These are phyloP conservation scores for Datnioides undecimradiatus DNA, from an alignment of 2,113 vertebrate species.

Conservation along the genomic window DNA sequence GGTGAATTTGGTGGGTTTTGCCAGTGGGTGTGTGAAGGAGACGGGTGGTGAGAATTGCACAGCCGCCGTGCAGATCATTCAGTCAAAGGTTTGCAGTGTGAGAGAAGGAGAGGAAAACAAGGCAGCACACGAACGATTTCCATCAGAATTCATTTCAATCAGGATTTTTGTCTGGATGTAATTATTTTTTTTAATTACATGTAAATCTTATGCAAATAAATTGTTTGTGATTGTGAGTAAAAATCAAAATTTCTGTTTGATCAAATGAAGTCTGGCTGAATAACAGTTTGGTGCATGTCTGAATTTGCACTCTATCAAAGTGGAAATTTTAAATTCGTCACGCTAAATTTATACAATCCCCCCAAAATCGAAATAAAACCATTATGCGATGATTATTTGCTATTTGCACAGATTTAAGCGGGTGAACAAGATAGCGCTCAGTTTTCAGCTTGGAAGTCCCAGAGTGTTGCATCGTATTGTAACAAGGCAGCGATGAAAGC, in stretches of 20 bases:
- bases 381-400: not conserved
- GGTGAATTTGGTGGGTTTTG: conserved; percentile 56
- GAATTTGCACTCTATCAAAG: conserved; percentile 1
- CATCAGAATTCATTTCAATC: conserved; percentile 3
- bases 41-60: conserved; percentile 42
- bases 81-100: conserved; percentile 31
- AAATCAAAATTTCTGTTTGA: not conserved
- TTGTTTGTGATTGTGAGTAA: conserved; percentile 10
- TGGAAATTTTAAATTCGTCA: not conserved
- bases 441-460: conserved; percentile 8
- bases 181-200: conserved; percentile 1
- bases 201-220: conserved; percentile 2
- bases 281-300: conserved; percentile 3
- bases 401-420: not conserved
- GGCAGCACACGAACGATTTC: conserved; percentile 11
- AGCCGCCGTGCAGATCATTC: conserved; percentile 45
- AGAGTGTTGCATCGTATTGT: not conserved
- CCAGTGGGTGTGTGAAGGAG: conserved; percentile 54
- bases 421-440: not conserved
- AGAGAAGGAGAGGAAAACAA: conserved; percentile 11
- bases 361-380: not conserved
- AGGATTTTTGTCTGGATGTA: not conserved
- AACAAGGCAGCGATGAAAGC: not conserved
- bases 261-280: not conserved
- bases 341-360: not conserved